Conservation (phyloP, 1,140 invertebrate species). For the Trachelipus rathkii region DNA sequence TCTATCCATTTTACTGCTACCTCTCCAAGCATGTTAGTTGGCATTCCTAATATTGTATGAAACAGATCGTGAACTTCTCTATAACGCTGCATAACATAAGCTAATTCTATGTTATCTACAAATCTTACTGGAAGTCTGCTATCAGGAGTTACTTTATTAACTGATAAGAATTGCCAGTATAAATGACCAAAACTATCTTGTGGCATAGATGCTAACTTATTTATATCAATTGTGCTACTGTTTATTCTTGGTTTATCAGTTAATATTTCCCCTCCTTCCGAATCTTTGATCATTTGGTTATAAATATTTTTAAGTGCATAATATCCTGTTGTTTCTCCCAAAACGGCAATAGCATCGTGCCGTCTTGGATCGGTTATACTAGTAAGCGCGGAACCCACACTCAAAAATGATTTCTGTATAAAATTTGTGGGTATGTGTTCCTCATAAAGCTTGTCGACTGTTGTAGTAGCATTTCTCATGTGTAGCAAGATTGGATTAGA, state of each 20-base stretch:
- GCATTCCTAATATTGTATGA: conserved; percentile 85
- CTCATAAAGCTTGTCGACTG: conserved; percentile 13
- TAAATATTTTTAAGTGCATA: conserved; percentile 64
- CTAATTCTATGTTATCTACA: conserved; percentile 81
- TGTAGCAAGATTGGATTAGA: too few relatives aligned
- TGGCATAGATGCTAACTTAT: conserved; percentile 66
- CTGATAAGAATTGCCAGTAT: conserved; percentile 75
- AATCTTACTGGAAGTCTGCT: conserved; percentile 81
- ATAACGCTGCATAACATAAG: conserved; percentile 95
- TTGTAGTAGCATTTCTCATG: too few relatives aligned
- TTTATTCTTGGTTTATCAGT: conserved; percentile 80
- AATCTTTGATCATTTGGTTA: conserved; percentile 61
- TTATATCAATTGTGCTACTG: conserved; percentile 72
- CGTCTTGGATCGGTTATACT: conserved; percentile 48
- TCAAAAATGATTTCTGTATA: conserved; percentile 70
- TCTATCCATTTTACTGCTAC: conserved; percentile 97
- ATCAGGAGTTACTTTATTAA: conserved; percentile 90
- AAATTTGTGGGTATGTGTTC: conserved; percentile 64
- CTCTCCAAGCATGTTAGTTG: conserved; percentile 88
- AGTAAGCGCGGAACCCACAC: conserved; percentile 62
- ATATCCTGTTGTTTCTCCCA: conserved; percentile 83
- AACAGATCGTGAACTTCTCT: conserved; percentile 93
- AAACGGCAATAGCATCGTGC: conserved; percentile 85
- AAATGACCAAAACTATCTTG: conserved; percentile 74
- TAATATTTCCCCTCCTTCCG: conserved; percentile 44